Conservation (phyloP, 2,797 vertebrate species). For the Lacerta viridis region DNA sequence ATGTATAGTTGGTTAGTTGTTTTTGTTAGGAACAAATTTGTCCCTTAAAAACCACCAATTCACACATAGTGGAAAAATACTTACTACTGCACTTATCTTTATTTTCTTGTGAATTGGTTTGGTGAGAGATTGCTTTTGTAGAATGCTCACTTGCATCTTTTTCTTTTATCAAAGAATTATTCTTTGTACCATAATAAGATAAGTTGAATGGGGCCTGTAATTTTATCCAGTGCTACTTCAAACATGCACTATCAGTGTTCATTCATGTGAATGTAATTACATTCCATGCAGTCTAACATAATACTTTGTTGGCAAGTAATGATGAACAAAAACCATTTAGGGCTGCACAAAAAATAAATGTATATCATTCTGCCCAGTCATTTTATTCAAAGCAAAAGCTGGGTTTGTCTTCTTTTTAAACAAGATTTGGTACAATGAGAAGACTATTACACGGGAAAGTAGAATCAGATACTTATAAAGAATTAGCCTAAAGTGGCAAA, state of each 20-base stretch:
- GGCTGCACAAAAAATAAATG: slow-evolving; percentile 25
- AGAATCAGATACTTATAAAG: background rate
- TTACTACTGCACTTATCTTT: background rate
- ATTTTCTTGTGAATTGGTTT: slow-evolving; percentile 20
- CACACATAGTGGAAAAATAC: background rate
- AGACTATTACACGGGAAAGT: background rate
- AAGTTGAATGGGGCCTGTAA: slow-evolving; percentile 51
- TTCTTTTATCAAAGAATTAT: slow-evolving; percentile 55
- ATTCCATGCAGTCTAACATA: slow-evolving; percentile 49
- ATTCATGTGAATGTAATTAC: slow-evolving; percentile 61
- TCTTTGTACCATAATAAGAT: slow-evolving; percentile 51
- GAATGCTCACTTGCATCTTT: slow-evolving; percentile 41
- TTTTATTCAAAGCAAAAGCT: slow-evolving; percentile 45
- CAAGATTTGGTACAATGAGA: background rate
- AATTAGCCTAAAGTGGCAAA: background rate
- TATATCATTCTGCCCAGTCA: background rate
- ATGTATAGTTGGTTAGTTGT: background rate
- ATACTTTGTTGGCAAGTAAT: slow-evolving; percentile 56
- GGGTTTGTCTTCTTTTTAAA: slow-evolving; percentile 43
- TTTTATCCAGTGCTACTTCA: slow-evolving; percentile 53
- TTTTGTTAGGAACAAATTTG: background rate
- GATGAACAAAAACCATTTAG: slow-evolving; percentile 53
- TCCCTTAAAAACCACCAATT: background rate
- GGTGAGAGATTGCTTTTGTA: slow-evolving; percentile 43
- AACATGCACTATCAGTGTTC: slow-evolving; percentile 56